Percentiles rank a stretch among this genome's conserved stretches.
phyloP scores from a whole-genome alignment of 1,140 invertebrate genomes.

The Acromyrmex charruanus region DNA sequence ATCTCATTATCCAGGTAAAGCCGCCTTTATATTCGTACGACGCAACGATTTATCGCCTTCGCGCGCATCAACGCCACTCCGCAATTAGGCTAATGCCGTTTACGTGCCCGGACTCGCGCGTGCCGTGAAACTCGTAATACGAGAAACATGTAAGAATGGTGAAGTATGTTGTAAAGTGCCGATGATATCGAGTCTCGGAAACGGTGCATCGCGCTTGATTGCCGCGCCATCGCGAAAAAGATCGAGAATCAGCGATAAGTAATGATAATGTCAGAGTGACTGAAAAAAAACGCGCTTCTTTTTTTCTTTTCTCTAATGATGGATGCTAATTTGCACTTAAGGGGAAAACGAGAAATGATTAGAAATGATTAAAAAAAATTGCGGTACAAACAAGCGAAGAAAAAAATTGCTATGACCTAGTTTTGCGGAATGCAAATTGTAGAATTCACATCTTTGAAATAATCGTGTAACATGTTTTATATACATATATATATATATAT shows the following conservation, averaged over 20 bases:
- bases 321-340: slow-evolving; percentile 20
- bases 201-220: slow-evolving; percentile 24
- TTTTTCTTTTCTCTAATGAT: neutral
- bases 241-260: slow-evolving; percentile 36
- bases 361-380: slow-evolving; percentile 11
- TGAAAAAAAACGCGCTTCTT: neutral
- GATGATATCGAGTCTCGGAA: slow-evolving; percentile 33
- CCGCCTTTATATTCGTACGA: slow-evolving; percentile 41
- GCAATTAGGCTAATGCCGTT: slow-evolving; percentile 57
- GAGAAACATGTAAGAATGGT: slow-evolving; percentile 43
- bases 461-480: neutral
- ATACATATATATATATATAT: no score
- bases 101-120: slow-evolving; percentile 53
- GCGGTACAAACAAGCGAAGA: neutral
- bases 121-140: slow-evolving; percentile 46
- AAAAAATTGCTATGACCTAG: neutral
- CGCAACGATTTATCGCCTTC: slow-evolving; percentile 58
- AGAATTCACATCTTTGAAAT: neutral
- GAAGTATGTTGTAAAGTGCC: slow-evolving; percentile 14
- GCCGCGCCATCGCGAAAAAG: slow-evolving; percentile 6
- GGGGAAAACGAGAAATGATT: slow-evolving; percentile 1
- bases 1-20: slow-evolving; percentile 16
- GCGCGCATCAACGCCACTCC: slow-evolving; percentile 44
- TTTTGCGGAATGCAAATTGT: slow-evolving; percentile 10
- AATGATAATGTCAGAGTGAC: neutral